phyloP scores from a whole-genome alignment of 2,797 vertebrate genomes.

The Toxotes lorentzi region DNA sequence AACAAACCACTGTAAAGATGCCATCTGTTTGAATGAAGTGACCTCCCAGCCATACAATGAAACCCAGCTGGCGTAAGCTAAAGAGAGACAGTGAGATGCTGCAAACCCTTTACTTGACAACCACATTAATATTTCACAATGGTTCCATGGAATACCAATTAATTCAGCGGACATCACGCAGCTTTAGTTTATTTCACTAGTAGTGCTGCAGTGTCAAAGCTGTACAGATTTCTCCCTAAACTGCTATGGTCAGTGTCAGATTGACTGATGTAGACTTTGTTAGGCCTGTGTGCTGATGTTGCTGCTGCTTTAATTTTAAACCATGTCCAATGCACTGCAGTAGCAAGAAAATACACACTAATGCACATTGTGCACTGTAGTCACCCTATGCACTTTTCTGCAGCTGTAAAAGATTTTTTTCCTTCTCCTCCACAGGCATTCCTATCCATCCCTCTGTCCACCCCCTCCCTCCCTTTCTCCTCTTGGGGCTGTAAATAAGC shows the following conservation, averaged over 20 bases:
- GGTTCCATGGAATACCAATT: constrained; percentile 66
- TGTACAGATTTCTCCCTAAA: constrained; percentile 39
- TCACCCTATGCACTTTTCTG: constrained; percentile 44
- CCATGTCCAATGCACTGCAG: constrained; percentile 54
- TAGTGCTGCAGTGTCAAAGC: constrained; percentile 45
- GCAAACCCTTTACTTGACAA: constrained; percentile 67
- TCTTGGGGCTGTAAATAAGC: constrained; percentile 74
- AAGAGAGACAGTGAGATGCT: constrained; percentile 51
- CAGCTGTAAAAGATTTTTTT: constrained; percentile 60
- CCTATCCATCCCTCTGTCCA: constrained; percentile 57
- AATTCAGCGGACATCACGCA: constrained; percentile 51
- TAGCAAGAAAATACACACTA: constrained; percentile 42
- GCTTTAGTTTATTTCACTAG: constrained; percentile 61
- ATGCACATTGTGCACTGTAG: constrained; percentile 42
- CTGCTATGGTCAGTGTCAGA: constrained; percentile 55
- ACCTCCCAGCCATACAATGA: constrained; percentile 68
- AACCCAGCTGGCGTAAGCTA: constrained; percentile 69
- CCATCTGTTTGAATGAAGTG: constrained; percentile 78
- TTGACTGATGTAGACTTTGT: constrained; percentile 70
- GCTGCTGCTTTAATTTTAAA: constrained; percentile 67
- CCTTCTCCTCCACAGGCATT: constrained; percentile 73
- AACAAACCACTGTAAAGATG: constrained; percentile 71
- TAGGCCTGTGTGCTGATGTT: constrained; percentile 43
- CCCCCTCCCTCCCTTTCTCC: constrained; percentile 48
- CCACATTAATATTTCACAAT: constrained; percentile 75